A percentile compares a stretch with the other conserved stretches of the same genome.
These are phyloP conservation scores for Scrobipalpa costella DNA, from an alignment of 2,888 invertebrate genomes.

Conservation along the genomic window DNA sequence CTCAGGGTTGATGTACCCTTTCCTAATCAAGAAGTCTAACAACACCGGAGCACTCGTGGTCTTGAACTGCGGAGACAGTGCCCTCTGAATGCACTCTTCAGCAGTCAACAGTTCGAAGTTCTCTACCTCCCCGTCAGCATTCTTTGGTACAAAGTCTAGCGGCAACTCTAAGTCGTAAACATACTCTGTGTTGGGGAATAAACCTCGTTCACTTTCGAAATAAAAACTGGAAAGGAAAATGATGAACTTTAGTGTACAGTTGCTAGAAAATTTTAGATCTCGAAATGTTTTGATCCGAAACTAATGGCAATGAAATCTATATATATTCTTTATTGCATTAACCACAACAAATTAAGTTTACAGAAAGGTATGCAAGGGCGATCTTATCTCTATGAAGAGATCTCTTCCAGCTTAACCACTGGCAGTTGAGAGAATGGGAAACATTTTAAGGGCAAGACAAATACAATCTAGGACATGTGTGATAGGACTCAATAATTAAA, in stretches of 20 bases:
- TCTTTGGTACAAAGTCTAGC: constrained; percentile 93
- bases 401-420: no score
- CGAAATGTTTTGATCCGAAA: no score
- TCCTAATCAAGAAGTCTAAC: constrained; percentile 95
- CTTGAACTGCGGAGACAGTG: constrained; percentile 93
- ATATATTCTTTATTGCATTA: no score
- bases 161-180: constrained; percentile 96
- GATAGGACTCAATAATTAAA: no score
- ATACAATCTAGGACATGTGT: no score
- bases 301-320: no score
- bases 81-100: constrained; percentile 89
- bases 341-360: no score
- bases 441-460: no score
- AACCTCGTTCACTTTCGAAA: constrained; percentile 95
- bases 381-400: no score
- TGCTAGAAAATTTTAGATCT: no score
- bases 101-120: constrained; percentile 93
- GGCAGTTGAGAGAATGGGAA: no score
- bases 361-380: no score
- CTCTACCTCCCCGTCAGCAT: constrained; percentile 97
- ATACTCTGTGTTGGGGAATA: constrained; percentile 97
- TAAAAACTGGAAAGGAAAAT: constrained; percentile 84
- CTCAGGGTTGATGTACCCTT: constrained; percentile 93
- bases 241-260: neutral
- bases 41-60: constrained; percentile 96